Conservation (phyloP, 2,113 vertebrate species). For the Anarrhichthys ocellatus region DNA sequence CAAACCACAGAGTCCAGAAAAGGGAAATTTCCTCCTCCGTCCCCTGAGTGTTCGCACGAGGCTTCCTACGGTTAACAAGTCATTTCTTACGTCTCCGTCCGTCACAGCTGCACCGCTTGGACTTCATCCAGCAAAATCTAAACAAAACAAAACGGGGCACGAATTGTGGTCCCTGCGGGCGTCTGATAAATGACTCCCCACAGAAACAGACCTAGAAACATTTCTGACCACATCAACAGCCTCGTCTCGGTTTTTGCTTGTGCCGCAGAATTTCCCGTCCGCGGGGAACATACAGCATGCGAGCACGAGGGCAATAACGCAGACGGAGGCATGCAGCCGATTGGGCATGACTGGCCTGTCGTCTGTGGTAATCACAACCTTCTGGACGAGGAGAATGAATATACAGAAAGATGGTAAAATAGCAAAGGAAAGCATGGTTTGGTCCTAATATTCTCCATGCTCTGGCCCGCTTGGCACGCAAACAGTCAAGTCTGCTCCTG, state of each 20-base stretch:
- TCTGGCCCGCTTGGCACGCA: neutral
- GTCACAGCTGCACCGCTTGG: constrained; percentile 42
- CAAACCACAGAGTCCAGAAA: constrained; percentile 17
- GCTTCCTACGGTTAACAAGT: neutral
- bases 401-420: neutral
- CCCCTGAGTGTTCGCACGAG: neutral
- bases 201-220: constrained; percentile 2
- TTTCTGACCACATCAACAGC: constrained; percentile 38
- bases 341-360: constrained; percentile 44
- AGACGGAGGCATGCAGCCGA: constrained; percentile 23
- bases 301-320: neutral
- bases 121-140: constrained; percentile 19
- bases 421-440: neutral
- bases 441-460: constrained; percentile 7
- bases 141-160: constrained; percentile 19
- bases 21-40: constrained; percentile 12
- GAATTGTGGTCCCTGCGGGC: constrained; percentile 26
- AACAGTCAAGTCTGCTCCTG: constrained; percentile 17
- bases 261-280: constrained; percentile 34
- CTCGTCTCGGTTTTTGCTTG: constrained; percentile 9
- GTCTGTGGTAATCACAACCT: constrained; percentile 48
- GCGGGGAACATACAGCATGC: neutral
- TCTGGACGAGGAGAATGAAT: constrained; percentile 11
- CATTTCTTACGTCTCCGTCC: neutral
- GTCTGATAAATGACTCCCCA: constrained; percentile 39